A percentile compares a stretch with the other conserved stretches of the same genome.
Evolutionary conservation across 2,888 invertebrate species (phyloP).

Genomic region (Diabrotica balteata): DNA sequence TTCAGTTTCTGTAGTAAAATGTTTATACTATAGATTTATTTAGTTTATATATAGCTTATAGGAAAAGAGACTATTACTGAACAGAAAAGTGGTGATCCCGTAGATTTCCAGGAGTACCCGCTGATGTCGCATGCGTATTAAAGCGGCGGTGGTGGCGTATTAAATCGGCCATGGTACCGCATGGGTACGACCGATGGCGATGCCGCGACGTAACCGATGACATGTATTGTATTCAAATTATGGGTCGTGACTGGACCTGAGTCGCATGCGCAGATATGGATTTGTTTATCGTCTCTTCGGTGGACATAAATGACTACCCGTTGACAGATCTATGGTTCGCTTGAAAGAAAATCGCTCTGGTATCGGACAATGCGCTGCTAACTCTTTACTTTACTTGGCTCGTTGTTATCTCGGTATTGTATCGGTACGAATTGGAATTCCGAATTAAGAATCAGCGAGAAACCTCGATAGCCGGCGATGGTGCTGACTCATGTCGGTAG

Average conservation of each 20-base stretch:
- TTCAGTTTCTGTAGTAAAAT: too few relatives aligned
- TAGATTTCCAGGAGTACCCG: too few relatives aligned
- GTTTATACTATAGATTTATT: too few relatives aligned
- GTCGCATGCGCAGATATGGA: constrained; percentile 59
- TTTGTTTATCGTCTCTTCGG: constrained; percentile 56
- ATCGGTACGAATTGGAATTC: constrained; percentile 37
- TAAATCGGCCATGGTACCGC: constrained; percentile 33
- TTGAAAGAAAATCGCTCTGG: constrained; percentile 48
- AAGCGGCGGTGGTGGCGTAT: constrained; percentile 16
- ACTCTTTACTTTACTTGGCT: not conserved
- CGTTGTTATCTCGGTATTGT: constrained; percentile 47
- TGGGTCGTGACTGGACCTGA: constrained; percentile 57
- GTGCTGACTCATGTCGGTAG: too few relatives aligned
- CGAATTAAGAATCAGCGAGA: constrained; percentile 35
- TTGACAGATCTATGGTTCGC: constrained; percentile 59
- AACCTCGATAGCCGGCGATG: not conserved
- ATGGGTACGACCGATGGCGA: constrained; percentile 33
- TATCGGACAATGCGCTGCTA: constrained; percentile 44
- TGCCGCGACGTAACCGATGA: constrained; percentile 41
- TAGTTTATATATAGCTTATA: too few relatives aligned
- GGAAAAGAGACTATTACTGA: too few relatives aligned
- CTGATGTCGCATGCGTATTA: constrained; percentile 3
- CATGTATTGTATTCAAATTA: constrained; percentile 61
- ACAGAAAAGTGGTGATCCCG: too few relatives aligned
- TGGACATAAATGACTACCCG: constrained; percentile 59